Evolutionary conservation across 1,140 invertebrate species (phyloP), one percentile per base, ranked within the genome.

Genomic region (Ectropis grisescens): DNA sequence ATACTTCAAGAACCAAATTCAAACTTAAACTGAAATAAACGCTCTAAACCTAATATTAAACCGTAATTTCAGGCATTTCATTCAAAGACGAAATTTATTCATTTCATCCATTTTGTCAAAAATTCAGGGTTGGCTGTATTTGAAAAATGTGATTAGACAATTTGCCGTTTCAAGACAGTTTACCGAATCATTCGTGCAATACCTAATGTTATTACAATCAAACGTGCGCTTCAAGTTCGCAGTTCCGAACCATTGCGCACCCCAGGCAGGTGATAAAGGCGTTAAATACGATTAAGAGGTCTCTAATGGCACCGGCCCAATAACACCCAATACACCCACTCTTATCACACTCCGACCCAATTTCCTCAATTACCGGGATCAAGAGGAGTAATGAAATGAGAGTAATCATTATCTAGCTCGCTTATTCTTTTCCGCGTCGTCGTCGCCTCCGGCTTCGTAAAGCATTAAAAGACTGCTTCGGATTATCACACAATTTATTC

Each of bases 401-500:
- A 72, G 66, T 76, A 75, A 80, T 80, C 65, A 80, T 80, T 79
- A 75, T 75, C 59, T 67, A 49, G 64, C 70, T 61, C 64, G 65
- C 56, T 64, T 59, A 60, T 74, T 68, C 68, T 61, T 58, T 47
- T n/a, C 53, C 46, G 43, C 54, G 58, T 46, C 44, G 60, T 41
- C 54, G 51, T 58, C 51, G 62, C 51, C 55, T 37, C 37, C 38
- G 59, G 56, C 60, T 57, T 53, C 51, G 55, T 65, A 53, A 76
- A 75, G 58, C 66, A 75, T 75, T 76, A 66, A 69, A 76, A 67
- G 60, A 69, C 69, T 66, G 55, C 66, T 68, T 39, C 43, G 69
- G 71, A 80, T 80, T 80, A 80, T 76, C 71, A 67, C 69, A 68
- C 69, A 80, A 80, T 80, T 80, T 80, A 80, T 80, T 76, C 75